Evolutionary conservation across 2,888 invertebrate species (phyloP), one percentile per base, ranked within the genome.

Genomic region (Athrips mouffetella): DNA sequence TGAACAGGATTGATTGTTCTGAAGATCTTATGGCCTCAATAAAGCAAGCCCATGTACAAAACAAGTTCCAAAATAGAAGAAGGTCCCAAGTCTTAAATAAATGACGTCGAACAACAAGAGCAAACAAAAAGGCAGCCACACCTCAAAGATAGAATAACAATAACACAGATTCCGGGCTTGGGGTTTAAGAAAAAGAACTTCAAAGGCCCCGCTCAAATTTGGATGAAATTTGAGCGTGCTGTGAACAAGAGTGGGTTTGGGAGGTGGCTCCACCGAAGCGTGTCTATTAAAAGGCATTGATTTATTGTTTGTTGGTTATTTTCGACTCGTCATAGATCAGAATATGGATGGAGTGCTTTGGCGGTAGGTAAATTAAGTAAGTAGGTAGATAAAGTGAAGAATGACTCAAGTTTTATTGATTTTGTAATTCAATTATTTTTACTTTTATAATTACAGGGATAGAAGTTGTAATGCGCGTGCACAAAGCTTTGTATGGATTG

Each of bases 131-230:
- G 59, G 59, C 66, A 67, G 73, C 73, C 76, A 76, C 76, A 77
- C 75, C 79, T 79, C 73, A 67, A 70, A 74, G 74, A 76, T 68
- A 74, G 74, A 80, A 80, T 78, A 82, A 83, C 78, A 84, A 83
- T 80, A 78, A 78, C 73, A 73, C 60, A 65, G 76, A 70, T 65
- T 67, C 68, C 57, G 56, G 62, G 67, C 62, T 63, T 58, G 52
- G 52, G 37, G 62, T 59, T 62, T 69, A 73, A 70, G 71, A 70
- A 70, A 71, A 70, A 74, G 66, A 61, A 59, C 58, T 49, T 29
- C 67, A 68, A 67, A 65, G 65, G 58, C 50, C 55, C 67, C 65
- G 68, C 54, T 49, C 47, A 55, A 62, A 21, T n/a, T 18, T 37
- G 37, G 66, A 65, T 65, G 75, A 70, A 74, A 76, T 71, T 68